Evolutionary conservation across 2,797 vertebrate genomes (phyloP), one percentile per base, ranked within the genome.

Genomic region (Myotis vivesi): DNA sequence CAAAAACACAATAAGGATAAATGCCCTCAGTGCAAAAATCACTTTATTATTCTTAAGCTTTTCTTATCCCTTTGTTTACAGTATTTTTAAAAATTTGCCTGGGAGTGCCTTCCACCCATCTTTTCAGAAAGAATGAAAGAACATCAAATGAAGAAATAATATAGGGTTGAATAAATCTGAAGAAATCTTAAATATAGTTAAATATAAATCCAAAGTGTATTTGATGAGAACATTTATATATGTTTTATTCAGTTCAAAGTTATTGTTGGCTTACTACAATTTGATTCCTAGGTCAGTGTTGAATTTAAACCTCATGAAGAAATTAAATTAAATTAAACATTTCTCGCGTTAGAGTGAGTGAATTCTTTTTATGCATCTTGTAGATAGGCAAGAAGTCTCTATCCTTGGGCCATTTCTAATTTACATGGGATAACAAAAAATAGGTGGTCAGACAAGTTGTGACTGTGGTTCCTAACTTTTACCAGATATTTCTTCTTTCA

Each of bases 251-350:
- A 87, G 11, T 84, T 94, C 30, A 84, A 16, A 86, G 51, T 12
- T 90, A n/a, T 33, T 44, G 0, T 80, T 94, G 30, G 2, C 30
- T 81, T 38, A 49, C 30, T 38, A 51, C 23, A 88, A 30, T 71
- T 68, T 95, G 41, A 81, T 36, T 93, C 16, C 17, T 20, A 41
- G 46, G 12, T 76, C 38, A 94, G 15, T 82, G 72, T 92, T 93
- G 86, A 93, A 51, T 76, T 87, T 80, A 95, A 76, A 77, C n/a
- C 38, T 75, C 28, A 88, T 62, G 44, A 87, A 36, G 44, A 92
- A 76, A 57, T 81, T 30, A 92, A 92, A 95, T 87, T 86, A 77
- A 53, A 10, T 68, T 68, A 71, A 77, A 53, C 49, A 33, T 86
- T 69, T 92, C 57, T 95, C 33, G 8, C 71, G 33, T 15, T 71